Evolutionary conservation across 2,888 invertebrate species (phyloP), one percentile per base, ranked within the genome.

Genomic region (Quadroppia sp.): DNA sequence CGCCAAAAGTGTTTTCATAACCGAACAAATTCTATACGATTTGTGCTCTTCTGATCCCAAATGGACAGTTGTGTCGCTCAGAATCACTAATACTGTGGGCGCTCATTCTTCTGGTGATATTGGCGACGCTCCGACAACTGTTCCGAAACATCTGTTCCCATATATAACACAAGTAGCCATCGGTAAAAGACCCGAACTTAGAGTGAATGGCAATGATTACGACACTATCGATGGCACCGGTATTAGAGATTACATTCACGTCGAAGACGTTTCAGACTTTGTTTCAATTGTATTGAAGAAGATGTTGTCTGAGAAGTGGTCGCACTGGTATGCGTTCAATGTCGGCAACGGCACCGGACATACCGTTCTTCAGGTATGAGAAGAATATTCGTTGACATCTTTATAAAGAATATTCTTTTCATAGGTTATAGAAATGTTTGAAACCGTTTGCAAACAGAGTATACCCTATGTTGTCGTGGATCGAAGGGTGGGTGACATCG

Each of bases 21-120:
- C 93, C 77, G 96, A 97, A 83, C 91, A 94, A 84, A 93, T 97
- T 80, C 86, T 96, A 82, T 90, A 89, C 81, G 95, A 96, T 82
- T 82, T 94, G 11, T 89, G 90, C 78, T 83, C 82, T 67, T 89
- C 94, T 67, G 90, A 93, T 80, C 85, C 88, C 82, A 80, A 81
- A 28, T 86, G 85, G 85, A 84, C 84, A 77, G 81, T 84, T 20
- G 80, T 84, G n/a, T 78, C 85, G 20, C 82, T 85, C n/a, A 82
- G 86, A 30, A 86, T 86, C 78, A 86, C 86, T 80, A 86, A 86
- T 79, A 86, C 86, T 25, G 84, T 85, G 40, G 86, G 86, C 7
- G 83, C 86, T 20, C 86, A 86, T 79, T 80, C 81, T 72, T 84
- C 85, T 6, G 86, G 86, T 2, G 77, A 78, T 25, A 86, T 86